Conservation (phyloP, 2,797 vertebrate genomes). For the Aplochiton taeniatus region DNA sequence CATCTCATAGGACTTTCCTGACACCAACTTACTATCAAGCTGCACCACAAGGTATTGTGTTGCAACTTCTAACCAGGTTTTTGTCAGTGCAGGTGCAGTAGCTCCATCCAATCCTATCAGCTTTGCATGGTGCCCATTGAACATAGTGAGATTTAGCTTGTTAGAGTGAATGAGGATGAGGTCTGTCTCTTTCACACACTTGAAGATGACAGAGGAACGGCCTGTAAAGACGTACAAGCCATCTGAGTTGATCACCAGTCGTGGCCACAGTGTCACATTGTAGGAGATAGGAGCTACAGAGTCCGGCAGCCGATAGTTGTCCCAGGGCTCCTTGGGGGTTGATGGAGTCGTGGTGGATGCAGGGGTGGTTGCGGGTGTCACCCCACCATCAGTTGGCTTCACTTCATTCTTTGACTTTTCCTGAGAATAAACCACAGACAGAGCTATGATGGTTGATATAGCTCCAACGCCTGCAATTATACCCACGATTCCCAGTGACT, state of each 20-base stretch:
- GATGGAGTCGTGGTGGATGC: constrained; percentile 62
- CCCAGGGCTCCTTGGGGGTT: constrained; percentile 74
- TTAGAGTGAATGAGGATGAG: constrained; percentile 89
- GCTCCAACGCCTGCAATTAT: constrained; percentile 68
- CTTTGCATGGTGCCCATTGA: background rate
- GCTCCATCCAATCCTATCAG: background rate
- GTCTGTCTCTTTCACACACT: constrained; percentile 62
- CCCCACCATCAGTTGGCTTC: background rate
- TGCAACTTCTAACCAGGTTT: constrained; percentile 52
- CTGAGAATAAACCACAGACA: constrained; percentile 83
- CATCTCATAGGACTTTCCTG: constrained; percentile 68
- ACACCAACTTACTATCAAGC: constrained; percentile 50
- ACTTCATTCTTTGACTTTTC: constrained; percentile 75
- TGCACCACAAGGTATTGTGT: constrained; percentile 88
- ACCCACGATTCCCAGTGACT: constrained; percentile 62
- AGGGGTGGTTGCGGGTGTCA: constrained; percentile 26
- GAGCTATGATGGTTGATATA: constrained; percentile 79
- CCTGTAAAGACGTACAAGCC: constrained; percentile 76
- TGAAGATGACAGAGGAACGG: constrained; percentile 70
- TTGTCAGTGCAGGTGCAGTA: background rate
- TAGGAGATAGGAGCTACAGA: constrained; percentile 70
- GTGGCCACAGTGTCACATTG: constrained; percentile 72
- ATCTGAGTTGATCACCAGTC: constrained; percentile 2
- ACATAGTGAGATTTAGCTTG: constrained; percentile 81
- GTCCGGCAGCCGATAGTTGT: constrained; percentile 69